phyloP scores from a whole-genome alignment of 2,797 vertebrate species.

The Simalia tracyae region DNA sequence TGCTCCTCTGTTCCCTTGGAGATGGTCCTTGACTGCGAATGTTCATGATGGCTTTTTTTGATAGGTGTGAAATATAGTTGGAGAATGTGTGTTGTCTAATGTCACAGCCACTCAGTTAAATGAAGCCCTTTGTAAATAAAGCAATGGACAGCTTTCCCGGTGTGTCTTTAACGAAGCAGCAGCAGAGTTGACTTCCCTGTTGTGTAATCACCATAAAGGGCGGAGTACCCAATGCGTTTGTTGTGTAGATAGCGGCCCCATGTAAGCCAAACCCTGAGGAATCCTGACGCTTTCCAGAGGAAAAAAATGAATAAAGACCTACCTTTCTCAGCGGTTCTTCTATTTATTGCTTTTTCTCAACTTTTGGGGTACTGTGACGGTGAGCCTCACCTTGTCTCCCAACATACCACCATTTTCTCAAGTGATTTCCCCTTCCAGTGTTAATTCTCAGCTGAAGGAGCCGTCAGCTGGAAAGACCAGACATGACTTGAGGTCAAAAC shows the following conservation, averaged over 20 bases:
- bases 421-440: neutral
- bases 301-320: neutral
- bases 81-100: constrained; percentile 51
- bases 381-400: neutral
- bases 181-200: neutral
- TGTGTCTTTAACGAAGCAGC: constrained; percentile 2
- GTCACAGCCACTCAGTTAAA: constrained; percentile 40
- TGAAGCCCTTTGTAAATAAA: constrained; percentile 57
- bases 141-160: constrained; percentile 13
- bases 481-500: too few relatives aligned
- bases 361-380: neutral
- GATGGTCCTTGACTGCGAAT: constrained; percentile 30
- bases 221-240: too few relatives aligned
- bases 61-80: constrained; percentile 27
- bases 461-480: too few relatives aligned
- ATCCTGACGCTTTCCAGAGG: neutral
- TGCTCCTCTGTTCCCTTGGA: neutral
- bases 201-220: neutral
- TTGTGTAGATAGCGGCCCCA: too few relatives aligned
- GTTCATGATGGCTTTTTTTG: constrained; percentile 23
- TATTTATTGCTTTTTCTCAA: neutral
- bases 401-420: neutral
- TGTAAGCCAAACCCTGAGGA: too few relatives aligned
- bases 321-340: neutral
- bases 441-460: neutral